phyloP scores from a whole-genome alignment of 1,140 invertebrate species.

The Rhynchophorus ferrugineus region DNA sequence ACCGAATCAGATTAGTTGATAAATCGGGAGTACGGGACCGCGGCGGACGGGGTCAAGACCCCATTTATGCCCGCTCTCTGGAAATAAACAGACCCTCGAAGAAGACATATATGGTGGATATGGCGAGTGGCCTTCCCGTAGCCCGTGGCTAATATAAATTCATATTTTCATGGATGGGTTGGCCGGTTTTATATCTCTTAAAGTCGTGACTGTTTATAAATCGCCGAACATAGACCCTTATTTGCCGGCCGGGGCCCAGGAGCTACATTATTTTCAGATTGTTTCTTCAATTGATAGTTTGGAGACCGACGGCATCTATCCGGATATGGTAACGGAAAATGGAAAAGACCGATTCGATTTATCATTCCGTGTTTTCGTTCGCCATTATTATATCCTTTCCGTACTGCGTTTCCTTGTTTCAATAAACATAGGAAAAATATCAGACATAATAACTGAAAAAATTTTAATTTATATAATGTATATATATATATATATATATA shows the following conservation, averaged over 20 bases:
- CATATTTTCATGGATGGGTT: conserved; percentile 23
- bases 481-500: too few species aligned
- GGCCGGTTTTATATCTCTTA: conserved; percentile 17
- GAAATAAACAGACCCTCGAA: conserved; percentile 6
- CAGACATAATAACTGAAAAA: too few species aligned
- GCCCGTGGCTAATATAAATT: conserved; percentile 22
- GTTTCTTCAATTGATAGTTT: conserved; percentile 15
- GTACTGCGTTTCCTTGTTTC: too few species aligned
- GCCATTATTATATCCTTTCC: too few species aligned
- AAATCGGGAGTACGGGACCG: not conserved
- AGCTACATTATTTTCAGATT: conserved; percentile 16
- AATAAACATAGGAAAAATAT: too few species aligned
- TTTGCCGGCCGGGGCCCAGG: conserved; percentile 5
- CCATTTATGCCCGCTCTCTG: conserved; percentile 8
- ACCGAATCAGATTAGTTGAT: conserved; percentile 4
- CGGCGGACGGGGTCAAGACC: conserved; percentile 8
- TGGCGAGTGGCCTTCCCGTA: conserved; percentile 14
- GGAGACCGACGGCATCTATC: conserved; percentile 1
- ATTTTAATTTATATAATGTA: too few species aligned
- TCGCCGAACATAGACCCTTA: conserved; percentile 11
- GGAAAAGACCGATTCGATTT: conserved; percentile 8
- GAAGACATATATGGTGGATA: conserved; percentile 10
- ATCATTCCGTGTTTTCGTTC: conserved; percentile 3
- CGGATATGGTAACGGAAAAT: conserved; percentile 16
- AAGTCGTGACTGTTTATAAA: conserved; percentile 21